phyloP scores from a whole-genome alignment of 2,888 invertebrate species.

The Melieria omissa region DNA sequence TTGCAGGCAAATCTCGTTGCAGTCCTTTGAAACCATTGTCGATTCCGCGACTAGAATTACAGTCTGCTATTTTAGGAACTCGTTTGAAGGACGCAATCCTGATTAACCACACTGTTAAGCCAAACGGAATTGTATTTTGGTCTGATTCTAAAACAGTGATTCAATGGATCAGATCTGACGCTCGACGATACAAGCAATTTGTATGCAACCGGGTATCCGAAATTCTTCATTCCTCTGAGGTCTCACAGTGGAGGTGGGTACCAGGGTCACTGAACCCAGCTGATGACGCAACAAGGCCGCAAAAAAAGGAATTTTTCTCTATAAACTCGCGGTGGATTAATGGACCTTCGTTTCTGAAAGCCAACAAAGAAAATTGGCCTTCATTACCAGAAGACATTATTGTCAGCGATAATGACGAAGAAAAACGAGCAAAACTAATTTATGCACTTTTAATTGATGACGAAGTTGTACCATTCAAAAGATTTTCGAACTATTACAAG shows the following conservation, averaged over 20 bases:
- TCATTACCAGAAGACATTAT: conserved; percentile 1
- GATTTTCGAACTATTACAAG: conserved; percentile 9
- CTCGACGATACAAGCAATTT: conserved; percentile 44
- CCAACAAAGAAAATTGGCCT: not conserved
- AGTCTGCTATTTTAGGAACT: conserved; percentile 21
- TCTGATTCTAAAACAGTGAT: conserved; percentile 23
- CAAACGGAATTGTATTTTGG: conserved; percentile 7
- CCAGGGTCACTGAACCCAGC: conserved; percentile 27
- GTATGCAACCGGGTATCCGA: conserved; percentile 42
- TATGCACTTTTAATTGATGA: not conserved
- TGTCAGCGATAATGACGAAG: not conserved
- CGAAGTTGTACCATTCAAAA: conserved; percentile 2
- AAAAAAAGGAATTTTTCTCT: not conserved
- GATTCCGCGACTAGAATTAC: conserved; percentile 34
- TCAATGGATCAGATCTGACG: conserved; percentile 30
- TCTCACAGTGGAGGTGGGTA: conserved; percentile 27
- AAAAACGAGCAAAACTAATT: not conserved
- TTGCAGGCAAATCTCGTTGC: conserved; percentile 35
- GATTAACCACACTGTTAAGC: conserved; percentile 9
- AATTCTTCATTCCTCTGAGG: conserved; percentile 24
- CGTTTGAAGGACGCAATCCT: conserved; percentile 9
- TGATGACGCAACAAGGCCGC: conserved; percentile 25
- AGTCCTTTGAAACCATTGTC: conserved; percentile 34
- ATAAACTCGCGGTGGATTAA: conserved; percentile 5
- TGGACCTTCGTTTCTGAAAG: not conserved